phyloP scores from a whole-genome alignment of 2,888 invertebrate genomes.

The Spatulosminthurus flaviceps region DNA sequence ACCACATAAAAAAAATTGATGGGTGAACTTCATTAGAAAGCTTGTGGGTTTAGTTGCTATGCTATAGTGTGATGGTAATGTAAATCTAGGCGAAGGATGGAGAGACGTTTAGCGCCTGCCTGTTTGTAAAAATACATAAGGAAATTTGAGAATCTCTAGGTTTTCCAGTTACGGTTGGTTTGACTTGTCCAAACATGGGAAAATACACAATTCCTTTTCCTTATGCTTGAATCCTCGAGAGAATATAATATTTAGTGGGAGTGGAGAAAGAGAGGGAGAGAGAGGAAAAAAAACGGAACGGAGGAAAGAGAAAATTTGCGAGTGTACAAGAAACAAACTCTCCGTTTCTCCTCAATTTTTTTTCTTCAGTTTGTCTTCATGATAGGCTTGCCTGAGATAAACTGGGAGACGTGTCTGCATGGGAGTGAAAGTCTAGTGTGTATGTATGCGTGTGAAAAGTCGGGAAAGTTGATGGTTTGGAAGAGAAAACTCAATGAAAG shows the following conservation, averaged over 20 bases:
- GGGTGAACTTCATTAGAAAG: no score
- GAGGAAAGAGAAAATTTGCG: neutral
- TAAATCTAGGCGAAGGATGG: no score
- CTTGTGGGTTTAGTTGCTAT: no score
- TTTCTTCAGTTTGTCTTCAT: conserved; percentile 18
- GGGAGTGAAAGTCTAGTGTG: neutral
- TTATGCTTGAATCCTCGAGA: neutral
- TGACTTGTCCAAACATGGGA: conserved; percentile 2
- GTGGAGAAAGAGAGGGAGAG: no score
- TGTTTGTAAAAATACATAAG: no score
- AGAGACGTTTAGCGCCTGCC: neutral
- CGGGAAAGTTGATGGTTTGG: conserved; percentile 19
- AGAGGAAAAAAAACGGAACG: neutral
- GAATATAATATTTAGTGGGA: conserved; percentile 29
- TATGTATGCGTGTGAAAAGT: neutral
- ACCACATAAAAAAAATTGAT: no score
- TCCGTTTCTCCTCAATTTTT: neutral
- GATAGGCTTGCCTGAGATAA: conserved; percentile 29
- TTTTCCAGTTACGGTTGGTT: neutral
- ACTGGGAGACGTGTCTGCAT: conserved; percentile 21
- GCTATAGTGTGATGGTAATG: no score
- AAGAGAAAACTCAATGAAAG: conserved; percentile 33
- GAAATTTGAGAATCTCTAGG: neutral
- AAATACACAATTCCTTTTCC: neutral
- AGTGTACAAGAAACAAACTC: neutral